phyloP scores from a whole-genome alignment of 1,140 invertebrate species.

The Pachypsylla venusta region DNA sequence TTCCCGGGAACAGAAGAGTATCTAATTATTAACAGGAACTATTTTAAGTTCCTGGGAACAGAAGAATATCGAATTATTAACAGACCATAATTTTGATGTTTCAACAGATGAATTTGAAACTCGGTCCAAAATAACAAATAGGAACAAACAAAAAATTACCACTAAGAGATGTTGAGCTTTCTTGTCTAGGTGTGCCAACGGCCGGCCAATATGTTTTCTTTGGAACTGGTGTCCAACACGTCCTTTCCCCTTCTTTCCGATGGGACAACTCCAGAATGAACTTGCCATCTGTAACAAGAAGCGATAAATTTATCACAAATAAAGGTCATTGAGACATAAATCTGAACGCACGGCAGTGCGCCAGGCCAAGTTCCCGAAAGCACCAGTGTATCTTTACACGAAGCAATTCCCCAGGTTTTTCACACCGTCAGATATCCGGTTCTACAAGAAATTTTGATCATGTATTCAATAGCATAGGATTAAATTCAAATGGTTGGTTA shows the following conservation, averaged over 20 bases:
- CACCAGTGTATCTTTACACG: not conserved
- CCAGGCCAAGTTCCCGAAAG: not conserved
- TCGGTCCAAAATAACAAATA: too few species aligned
- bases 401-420: too few species aligned
- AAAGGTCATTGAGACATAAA: not conserved
- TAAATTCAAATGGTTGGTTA: too few species aligned
- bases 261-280: conserved; percentile 73
- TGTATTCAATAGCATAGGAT: not conserved
- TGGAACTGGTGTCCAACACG: conserved; percentile 70
- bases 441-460: not conserved
- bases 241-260: conserved; percentile 58
- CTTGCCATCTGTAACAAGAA: conserved; percentile 48
- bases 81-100: too few species aligned
- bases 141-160: too few species aligned
- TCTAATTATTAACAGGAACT: too few species aligned
- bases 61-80: too few species aligned
- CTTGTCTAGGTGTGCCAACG: conserved; percentile 43
- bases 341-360: not conserved
- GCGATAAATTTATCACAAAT: not conserved
- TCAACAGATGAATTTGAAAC: too few species aligned
- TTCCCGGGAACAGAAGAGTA: too few species aligned
- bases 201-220: conserved; percentile 73
- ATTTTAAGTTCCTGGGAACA: too few species aligned
- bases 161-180: conserved; percentile 45
- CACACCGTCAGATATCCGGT: too few species aligned